Conservation (phyloP, 2,888 invertebrate species). For the Chymomyza amoena region DNA sequence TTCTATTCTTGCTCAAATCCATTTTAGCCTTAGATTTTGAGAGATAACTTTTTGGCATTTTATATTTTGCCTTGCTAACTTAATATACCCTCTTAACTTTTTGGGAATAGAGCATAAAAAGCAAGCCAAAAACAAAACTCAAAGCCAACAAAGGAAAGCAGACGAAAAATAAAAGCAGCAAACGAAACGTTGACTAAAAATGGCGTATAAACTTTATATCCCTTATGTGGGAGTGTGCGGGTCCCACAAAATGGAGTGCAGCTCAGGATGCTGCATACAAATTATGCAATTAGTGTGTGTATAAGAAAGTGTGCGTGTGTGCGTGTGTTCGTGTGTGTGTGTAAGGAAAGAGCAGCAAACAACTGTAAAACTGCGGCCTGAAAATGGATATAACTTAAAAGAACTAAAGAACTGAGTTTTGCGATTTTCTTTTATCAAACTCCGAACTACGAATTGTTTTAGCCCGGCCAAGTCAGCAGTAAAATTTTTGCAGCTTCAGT, state of each 20-base stretch:
- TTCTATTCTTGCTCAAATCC: no score
- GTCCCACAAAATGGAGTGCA: constrained; percentile 33
- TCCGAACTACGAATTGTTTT: constrained; percentile 34
- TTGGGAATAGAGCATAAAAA: neutral
- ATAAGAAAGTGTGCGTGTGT: neutral
- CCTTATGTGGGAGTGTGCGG: constrained; percentile 24
- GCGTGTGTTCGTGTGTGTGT: neutral
- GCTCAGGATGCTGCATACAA: constrained; percentile 76
- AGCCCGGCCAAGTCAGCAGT: constrained; percentile 34
- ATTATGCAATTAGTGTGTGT: constrained; percentile 75
- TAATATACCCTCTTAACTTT: neutral
- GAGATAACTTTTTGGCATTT: no score
- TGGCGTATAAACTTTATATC: constrained; percentile 28
- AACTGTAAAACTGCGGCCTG: constrained; percentile 24
- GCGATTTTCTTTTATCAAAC: constrained; percentile 36
- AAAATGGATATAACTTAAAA: constrained; percentile 39
- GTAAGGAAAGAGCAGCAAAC: neutral
- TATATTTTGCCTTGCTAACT: neutral
- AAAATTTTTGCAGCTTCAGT: constrained; percentile 7
- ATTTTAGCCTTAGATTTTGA: no score
- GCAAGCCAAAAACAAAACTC: neutral
- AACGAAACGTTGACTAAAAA: constrained; percentile 28
- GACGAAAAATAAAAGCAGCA: constrained; percentile 22
- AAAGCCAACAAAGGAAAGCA: constrained; percentile 8
- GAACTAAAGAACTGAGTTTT: constrained; percentile 23